A percentile compares a stretch with the other conserved stretches of the same genome.
Evolutionary conservation across 2,797 vertebrate species (phyloP).

Genomic region (Holocentrus rufus): DNA sequence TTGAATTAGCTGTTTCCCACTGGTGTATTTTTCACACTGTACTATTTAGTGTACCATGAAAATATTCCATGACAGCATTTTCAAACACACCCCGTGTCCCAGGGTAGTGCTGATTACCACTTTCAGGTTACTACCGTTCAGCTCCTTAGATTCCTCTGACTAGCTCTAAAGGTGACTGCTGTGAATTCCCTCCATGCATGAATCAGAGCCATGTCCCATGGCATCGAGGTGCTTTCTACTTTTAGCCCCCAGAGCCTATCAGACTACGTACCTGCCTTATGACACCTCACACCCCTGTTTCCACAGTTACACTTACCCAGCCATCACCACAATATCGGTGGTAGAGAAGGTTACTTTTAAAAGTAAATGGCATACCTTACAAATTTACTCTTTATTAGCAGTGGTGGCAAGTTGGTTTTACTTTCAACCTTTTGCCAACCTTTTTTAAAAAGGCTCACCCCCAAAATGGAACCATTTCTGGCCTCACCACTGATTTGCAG

Average conservation of each 20-base stretch:
- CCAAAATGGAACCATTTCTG: too few relatives aligned
- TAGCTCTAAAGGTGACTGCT: conserved; percentile 35
- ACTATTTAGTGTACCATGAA: too few relatives aligned
- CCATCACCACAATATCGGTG: not conserved
- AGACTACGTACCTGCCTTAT: conserved; percentile 9
- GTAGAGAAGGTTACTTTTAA: not conserved
- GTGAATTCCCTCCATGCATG: conserved; percentile 23
- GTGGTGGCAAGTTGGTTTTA: too few relatives aligned
- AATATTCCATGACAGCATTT: too few relatives aligned
- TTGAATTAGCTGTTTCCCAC: too few relatives aligned
- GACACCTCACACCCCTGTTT: conserved; percentile 14
- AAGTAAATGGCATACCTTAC: not conserved
- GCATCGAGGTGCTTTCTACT: conserved; percentile 29
- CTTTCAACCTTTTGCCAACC: too few relatives aligned
- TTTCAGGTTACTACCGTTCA: conserved; percentile 9
- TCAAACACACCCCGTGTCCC: too few relatives aligned
- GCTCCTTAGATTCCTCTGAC: not conserved
- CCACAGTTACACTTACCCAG: not conserved
- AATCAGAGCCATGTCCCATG: conserved; percentile 25
- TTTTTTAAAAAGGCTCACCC: too few relatives aligned
- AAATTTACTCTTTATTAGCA: too few relatives aligned
- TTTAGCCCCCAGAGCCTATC: conserved; percentile 24
- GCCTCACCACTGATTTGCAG: too few relatives aligned
- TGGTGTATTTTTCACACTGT: too few relatives aligned
- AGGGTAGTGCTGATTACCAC: not conserved